Evolutionary conservation across 2,888 invertebrate genomes (phyloP).

Genomic region (Ligdia adustata): DNA sequence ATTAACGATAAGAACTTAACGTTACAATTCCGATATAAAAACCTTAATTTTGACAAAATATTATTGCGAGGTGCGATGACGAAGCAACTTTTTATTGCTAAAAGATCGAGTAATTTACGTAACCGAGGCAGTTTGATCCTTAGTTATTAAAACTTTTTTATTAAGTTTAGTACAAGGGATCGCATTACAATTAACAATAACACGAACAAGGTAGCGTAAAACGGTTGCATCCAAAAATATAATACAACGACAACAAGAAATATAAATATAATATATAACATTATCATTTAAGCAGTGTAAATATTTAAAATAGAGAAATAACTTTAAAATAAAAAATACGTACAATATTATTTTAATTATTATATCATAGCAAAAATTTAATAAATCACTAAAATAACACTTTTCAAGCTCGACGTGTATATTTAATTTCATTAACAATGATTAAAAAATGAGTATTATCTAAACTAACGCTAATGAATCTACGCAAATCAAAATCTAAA

Average conservation of each 20-base stretch:
- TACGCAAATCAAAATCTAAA: conserved; percentile 73
- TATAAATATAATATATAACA: conserved; percentile 75
- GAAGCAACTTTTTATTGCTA: conserved; percentile 51
- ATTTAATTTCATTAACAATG: conserved; percentile 61
- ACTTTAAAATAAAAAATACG: conserved; percentile 67
- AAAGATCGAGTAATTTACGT: conserved; percentile 27
- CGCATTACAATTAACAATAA: conserved; percentile 62
- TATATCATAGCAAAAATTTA: conserved; percentile 75
- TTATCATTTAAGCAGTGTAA: conserved; percentile 80
- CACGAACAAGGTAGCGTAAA: conserved; percentile 72
- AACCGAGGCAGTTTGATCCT: conserved; percentile 37
- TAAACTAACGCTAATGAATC: conserved; percentile 72
- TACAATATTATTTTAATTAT: conserved; percentile 64
- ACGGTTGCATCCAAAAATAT: conserved; percentile 81
- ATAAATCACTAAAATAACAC: conserved; percentile 75
- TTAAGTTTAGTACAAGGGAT: conserved; percentile 46
- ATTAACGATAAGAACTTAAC: conserved; percentile 72
- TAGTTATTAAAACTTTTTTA: conserved; percentile 33
- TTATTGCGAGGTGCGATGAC: conserved; percentile 72
- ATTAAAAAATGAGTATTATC: conserved; percentile 51
- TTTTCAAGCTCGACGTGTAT: conserved; percentile 80
- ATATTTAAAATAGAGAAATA: conserved; percentile 77
- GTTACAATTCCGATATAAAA: conserved; percentile 67
- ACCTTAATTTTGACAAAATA: conserved; percentile 74
- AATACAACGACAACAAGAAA: conserved; percentile 77